phyloP scores from a whole-genome alignment of 2,797 vertebrate species.

The Platyrinchus mystaceus region DNA sequence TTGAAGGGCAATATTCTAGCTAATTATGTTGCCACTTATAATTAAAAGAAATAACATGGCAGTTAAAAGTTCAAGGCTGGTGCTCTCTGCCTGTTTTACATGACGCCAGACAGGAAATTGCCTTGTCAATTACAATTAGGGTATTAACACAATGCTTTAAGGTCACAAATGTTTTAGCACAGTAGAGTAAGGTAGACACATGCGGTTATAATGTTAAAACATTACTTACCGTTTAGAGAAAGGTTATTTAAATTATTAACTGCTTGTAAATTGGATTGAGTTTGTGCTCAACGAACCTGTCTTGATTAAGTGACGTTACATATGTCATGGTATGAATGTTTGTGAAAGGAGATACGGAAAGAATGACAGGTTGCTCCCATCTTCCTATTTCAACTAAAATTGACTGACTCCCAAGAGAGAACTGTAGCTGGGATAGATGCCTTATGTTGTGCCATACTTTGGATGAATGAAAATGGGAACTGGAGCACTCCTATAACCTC shows the following conservation, averaged over 20 bases:
- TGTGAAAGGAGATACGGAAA: not conserved
- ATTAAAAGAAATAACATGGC: constrained; percentile 30
- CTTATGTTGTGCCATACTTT: not conserved
- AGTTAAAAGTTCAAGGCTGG: not conserved
- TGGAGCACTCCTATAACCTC: not conserved
- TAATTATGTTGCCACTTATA: constrained; percentile 33
- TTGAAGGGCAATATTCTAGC: not conserved
- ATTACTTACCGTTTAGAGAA: not conserved
- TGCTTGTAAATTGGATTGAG: not conserved
- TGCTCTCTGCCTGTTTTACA: not conserved
- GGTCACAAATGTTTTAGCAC: not conserved
- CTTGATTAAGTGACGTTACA: not conserved
- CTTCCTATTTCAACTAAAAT: not conserved
- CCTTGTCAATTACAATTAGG: constrained; percentile 22
- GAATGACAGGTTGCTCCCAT: not conserved
- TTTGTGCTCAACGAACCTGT: not conserved
- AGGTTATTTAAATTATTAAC: not conserved
- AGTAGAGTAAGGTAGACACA: not conserved
- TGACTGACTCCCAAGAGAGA: not conserved
- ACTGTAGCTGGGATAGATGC: not conserved
- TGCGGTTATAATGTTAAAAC: not conserved
- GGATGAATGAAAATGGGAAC: not conserved
- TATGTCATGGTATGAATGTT: not conserved
- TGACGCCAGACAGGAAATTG: not conserved
- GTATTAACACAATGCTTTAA: not conserved